These are phyloP conservation scores for Lathamus discolor DNA, from an alignment of 2,113 vertebrate species.

Conservation along the genomic window DNA sequence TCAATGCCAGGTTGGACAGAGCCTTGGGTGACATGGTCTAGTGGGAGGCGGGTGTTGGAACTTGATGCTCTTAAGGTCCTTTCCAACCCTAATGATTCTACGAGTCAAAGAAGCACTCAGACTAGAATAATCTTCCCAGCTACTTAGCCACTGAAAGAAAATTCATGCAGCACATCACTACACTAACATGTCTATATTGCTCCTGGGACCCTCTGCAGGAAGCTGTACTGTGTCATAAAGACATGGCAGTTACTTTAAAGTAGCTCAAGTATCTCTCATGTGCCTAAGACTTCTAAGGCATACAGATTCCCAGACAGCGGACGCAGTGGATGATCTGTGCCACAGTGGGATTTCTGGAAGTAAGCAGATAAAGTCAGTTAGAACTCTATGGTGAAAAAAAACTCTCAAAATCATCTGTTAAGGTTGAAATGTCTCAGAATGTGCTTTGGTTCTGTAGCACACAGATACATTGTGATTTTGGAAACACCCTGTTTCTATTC, in stretches of 20 bases:
- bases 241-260: neutral
- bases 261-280: neutral
- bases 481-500: neutral
- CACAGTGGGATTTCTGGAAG: neutral
- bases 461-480: neutral
- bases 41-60: neutral
- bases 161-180: neutral
- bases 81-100: neutral
- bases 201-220: neutral
- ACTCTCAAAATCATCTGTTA: neutral
- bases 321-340: neutral
- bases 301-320: neutral
- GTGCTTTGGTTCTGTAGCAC: neutral
- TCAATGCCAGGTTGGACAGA: neutral
- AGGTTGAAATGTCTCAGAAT: neutral
- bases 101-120: neutral
- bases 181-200: neutral
- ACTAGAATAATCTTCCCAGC: neutral
- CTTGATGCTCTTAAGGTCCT: neutral
- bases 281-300: neutral
- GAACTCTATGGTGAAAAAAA: neutral
- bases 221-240: neutral
- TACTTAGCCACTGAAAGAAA: neutral
- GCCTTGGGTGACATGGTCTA: neutral
- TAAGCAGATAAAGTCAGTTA: neutral